A percentile compares a stretch with the other conserved stretches of the same genome.
These are phyloP conservation scores for Latrodectus hesperus DNA, from an alignment of 2,888 invertebrate genomes.

Conservation along the genomic window DNA sequence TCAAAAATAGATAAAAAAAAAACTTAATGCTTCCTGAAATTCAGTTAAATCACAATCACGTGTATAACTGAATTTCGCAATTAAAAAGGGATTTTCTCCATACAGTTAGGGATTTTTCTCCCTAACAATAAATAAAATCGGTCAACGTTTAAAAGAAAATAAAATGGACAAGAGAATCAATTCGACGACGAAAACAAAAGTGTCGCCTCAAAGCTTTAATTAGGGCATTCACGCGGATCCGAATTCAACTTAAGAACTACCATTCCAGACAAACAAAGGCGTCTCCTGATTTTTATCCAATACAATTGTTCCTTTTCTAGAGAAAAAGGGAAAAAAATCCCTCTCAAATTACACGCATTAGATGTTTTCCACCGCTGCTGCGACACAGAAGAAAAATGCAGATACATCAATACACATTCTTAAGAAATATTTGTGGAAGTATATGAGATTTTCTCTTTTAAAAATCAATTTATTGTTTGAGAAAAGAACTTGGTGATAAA, in stretches of 20 bases:
- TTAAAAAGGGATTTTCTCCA: too few species aligned
- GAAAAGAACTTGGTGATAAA: background rate
- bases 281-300: constrained; percentile 44
- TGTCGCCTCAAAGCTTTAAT: constrained; percentile 37
- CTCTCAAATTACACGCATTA: constrained; percentile 18
- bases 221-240: constrained; percentile 61
- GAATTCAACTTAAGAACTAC: constrained; percentile 43
- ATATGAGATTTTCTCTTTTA: constrained; percentile 3
- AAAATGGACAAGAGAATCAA: constrained; percentile 45
- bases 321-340: background rate
- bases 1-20: too few species aligned
- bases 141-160: constrained; percentile 23
- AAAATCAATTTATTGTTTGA: constrained; percentile 23
- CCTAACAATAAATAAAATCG: constrained; percentile 10
- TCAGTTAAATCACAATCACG: too few species aligned
- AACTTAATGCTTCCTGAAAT: too few species aligned
- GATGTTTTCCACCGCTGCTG: constrained; percentile 38
- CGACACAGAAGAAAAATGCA: background rate
- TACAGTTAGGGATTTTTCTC: constrained; percentile 31
- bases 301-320: constrained; percentile 2
- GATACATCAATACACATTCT: background rate
- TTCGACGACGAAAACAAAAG: constrained; percentile 54
- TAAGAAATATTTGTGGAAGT: background rate
- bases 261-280: constrained; percentile 41
- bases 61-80: too few species aligned